Conservation (phyloP, 2,888 invertebrate genomes). For the Gastrophysa polygoni region DNA sequence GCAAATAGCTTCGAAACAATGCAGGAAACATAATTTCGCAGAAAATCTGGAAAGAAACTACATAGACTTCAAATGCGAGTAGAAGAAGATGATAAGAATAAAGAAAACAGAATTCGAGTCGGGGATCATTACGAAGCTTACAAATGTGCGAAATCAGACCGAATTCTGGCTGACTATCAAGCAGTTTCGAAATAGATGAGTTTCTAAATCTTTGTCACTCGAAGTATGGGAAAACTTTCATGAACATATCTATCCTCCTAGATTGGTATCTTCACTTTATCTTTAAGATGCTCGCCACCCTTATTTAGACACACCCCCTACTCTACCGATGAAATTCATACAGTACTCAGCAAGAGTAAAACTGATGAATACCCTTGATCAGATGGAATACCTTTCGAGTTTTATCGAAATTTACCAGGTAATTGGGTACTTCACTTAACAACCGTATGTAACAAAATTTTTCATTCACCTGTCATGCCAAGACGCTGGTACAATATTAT, state of each 20-base stretch:
- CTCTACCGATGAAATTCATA: neutral
- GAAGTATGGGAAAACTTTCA: no score
- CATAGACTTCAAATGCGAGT: no score
- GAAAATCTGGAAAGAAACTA: no score
- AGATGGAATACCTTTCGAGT: neutral
- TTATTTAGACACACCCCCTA: no score
- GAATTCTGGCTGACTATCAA: neutral
- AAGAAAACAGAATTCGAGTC: no score
- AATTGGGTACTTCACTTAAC: no score
- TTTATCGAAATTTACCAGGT: no score
- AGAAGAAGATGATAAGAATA: no score
- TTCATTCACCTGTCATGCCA: no score
- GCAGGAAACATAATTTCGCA: no score
- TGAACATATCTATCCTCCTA: neutral
- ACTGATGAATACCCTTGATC: neutral
- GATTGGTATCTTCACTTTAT: neutral
- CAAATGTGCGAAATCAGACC: neutral
- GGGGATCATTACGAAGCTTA: neutral
- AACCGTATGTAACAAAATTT: neutral
- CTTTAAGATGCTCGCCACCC: no score
- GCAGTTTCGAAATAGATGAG: neutral
- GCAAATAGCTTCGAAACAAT: no score
- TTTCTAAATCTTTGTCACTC: neutral
- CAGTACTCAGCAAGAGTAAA: neutral
- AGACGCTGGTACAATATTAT: neutral